phyloP scores from a whole-genome alignment of 2,888 invertebrate species.

The Liopterus haemorrhoidalis region DNA sequence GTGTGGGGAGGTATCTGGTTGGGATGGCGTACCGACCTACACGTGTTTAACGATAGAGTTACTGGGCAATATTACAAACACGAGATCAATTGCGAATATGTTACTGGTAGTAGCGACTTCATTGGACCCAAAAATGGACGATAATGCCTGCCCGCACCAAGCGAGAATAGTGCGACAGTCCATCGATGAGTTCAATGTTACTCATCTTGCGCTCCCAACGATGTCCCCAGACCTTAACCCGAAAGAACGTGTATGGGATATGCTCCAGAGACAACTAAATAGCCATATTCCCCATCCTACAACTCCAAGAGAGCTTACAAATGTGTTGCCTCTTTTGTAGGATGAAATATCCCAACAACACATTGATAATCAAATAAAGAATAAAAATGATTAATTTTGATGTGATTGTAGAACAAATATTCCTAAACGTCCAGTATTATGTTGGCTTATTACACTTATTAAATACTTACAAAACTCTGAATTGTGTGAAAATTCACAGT shows the following conservation, averaged over 20 bases:
- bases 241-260: background rate
- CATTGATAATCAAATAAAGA: constrained; percentile 1
- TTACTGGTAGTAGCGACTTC: background rate
- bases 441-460: too few relatives aligned
- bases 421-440: too few relatives aligned
- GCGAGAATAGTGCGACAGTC: constrained; percentile 2
- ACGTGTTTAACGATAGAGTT: background rate
- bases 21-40: constrained; percentile 3
- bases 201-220: background rate
- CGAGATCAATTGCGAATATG: background rate
- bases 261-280: too few relatives aligned
- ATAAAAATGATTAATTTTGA: too few relatives aligned
- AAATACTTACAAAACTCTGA: too few relatives aligned
- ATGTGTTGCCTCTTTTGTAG: background rate
- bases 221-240: background rate
- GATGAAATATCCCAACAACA: background rate
- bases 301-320: constrained; percentile 1
- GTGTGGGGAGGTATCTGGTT: background rate
- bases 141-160: constrained; percentile 2
- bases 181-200: too few relatives aligned
- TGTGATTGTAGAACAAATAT: too few relatives aligned
- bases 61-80: constrained; percentile 1
- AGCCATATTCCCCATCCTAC: constrained; percentile 1
- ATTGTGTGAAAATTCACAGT: too few relatives aligned
- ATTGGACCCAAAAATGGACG: constrained; percentile 5